These are phyloP conservation scores for Trinectes maculatus DNA, from an alignment of 2,113 vertebrate species.

Conservation along the genomic window DNA sequence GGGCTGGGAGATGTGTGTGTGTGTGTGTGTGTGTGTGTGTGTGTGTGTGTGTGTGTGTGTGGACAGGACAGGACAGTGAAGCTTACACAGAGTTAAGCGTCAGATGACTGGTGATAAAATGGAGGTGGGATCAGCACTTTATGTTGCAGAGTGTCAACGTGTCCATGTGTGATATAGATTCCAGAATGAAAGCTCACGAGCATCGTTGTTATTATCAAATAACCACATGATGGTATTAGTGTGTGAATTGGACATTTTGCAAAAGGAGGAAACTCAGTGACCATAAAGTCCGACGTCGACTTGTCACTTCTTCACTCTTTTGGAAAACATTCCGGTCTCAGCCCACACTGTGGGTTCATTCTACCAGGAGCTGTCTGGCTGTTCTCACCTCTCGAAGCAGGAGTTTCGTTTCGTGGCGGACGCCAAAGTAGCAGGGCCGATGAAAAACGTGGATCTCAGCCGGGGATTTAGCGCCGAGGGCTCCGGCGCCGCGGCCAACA, in stretches of 20 bases:
- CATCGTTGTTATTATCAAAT: not conserved
- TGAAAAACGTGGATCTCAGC: constrained; percentile 17
- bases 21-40: constrained; percentile 20
- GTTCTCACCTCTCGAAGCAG: constrained; percentile 33
- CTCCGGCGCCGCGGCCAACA: constrained; percentile 29
- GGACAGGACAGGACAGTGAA: constrained; percentile 25
- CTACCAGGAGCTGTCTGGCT: constrained; percentile 1
- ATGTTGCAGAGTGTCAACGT: not conserved
- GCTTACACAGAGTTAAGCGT: constrained; percentile 26
- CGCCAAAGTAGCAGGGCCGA: constrained; percentile 18
- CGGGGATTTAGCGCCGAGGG: constrained; percentile 23
- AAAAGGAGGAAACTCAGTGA: too few relatives aligned
- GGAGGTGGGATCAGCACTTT: constrained; percentile 13
- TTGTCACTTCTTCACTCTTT: not conserved
- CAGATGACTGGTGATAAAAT: constrained; percentile 24
- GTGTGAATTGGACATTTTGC: too few relatives aligned
- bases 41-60: constrained; percentile 24
- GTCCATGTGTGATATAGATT: not conserved
- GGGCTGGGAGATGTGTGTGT: constrained; percentile 37
- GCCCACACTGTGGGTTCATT: not conserved
- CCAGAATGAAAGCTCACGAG: not conserved
- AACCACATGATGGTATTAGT: too few relatives aligned
- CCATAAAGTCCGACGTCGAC: too few relatives aligned
- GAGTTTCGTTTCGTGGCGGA: constrained; percentile 10
- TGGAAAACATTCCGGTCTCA: constrained; percentile 12